Evolutionary conservation across 2,113 vertebrate species (phyloP), one percentile per base, ranked within the genome.

Genomic region (Brienomyrus brachyistius): DNA sequence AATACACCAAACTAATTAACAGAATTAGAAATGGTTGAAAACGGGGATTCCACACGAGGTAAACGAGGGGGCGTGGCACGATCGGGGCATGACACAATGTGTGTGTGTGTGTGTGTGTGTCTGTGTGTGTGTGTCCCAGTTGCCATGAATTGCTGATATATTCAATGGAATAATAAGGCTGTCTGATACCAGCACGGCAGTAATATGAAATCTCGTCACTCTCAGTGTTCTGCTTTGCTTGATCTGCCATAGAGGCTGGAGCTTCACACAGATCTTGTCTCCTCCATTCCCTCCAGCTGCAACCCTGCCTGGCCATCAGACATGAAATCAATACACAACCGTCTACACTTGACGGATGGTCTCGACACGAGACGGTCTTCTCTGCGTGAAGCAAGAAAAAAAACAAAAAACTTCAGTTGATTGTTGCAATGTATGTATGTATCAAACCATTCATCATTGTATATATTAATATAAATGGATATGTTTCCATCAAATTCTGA

Each of bases 301-400:
- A 92, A 80, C 92, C 90, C 80, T 92, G 90, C 89, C 90, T 91
- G 91, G 92, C 92, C 90, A 90, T 66, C 84, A 91, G 95, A 95
- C 95, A 92, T 92, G 91, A 96, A 96, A 96, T 96, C 95, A 94
- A 96, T 96, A 94, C 89, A 74, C 90, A 90, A 90, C 92, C 92
- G 94, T 95, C 94, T 94, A 92, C 90, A 90, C 91, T 90, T 95
- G 95, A 94, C 94, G 93, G 94, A 94, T 94, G 93, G 92, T 90
- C 92, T 92, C 91, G 90, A 90, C 87, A 90, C 87, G 89, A 92
- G 93, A 94, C 92, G 93, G 91, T 89, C 80, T 89, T 52, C 52
- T 40, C 70, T 23, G 74, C 7, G 27, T 15, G 35, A 40, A 88
- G 43, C 9, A 88, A 59, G 27, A 86, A 86, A 52, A 51, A 86